Percentiles rank a stretch among this genome's conserved stretches.
phyloP scores from a whole-genome alignment of 37 sponge, comb jelly and placozoan genomes.

The Agelas oroides region DNA sequence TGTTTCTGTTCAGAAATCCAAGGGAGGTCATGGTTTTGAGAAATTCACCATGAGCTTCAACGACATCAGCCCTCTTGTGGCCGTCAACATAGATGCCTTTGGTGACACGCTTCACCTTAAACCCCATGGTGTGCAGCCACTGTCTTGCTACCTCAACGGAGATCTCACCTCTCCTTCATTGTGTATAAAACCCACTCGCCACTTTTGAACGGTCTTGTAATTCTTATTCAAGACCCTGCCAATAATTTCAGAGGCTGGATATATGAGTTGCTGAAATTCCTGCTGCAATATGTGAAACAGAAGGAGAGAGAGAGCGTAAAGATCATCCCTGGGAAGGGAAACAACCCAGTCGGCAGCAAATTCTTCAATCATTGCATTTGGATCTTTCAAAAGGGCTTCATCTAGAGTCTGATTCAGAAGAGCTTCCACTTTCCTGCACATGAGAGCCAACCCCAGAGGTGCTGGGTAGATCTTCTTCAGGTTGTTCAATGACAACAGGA shows the following conservation, averaged over 20 bases:
- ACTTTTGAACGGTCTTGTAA: background rate
- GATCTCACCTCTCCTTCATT: background rate
- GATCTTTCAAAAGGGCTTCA: background rate
- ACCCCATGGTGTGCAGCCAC: constrained; percentile 7
- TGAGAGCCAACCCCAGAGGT: no score
- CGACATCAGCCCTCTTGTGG: constrained; percentile 22
- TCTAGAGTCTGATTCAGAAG: background rate
- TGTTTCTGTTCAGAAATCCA: background rate
- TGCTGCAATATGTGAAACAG: background rate
- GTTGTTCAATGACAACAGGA: no score
- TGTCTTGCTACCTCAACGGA: constrained; percentile 2
- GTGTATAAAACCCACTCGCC: background rate
- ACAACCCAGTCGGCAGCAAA: background rate
- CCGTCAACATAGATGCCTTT: constrained; percentile 29
- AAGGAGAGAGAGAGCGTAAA: background rate
- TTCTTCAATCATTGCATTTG: background rate
- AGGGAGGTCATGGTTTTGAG: background rate
- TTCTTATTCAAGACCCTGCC: background rate
- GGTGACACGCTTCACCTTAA: background rate
- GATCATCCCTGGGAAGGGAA: background rate
- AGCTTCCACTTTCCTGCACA: no score
- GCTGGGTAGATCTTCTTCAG: no score
- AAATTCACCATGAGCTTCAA: background rate
- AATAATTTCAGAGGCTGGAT: background rate
- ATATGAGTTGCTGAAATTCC: no score